Conservation (phyloP, 2,113 vertebrate genomes). For the Eubucco bourcierii region DNA sequence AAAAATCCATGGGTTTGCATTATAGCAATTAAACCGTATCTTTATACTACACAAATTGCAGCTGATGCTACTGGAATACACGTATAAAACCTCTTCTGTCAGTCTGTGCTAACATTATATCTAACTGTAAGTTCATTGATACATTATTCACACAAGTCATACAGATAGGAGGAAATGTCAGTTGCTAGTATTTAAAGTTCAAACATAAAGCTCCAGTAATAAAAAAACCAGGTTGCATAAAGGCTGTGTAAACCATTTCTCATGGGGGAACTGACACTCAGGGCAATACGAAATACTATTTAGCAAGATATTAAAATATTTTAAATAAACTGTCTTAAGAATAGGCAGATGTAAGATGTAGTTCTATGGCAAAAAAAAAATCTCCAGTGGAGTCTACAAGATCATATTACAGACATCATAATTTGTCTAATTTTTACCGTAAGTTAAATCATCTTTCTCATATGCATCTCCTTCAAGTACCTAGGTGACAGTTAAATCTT, state of each 20-base stretch:
- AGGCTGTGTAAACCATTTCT: conserved; percentile 36
- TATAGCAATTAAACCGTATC: neutral
- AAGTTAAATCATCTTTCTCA: conserved; percentile 42
- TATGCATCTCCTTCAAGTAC: conserved; percentile 48
- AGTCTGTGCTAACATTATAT: conserved; percentile 30
- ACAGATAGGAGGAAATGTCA: conserved; percentile 51
- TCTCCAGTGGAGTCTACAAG: neutral
- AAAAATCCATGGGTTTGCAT: neutral
- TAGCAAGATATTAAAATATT: neutral
- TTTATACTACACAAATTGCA: neutral
- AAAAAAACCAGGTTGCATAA: conserved; percentile 35
- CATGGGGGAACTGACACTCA: neutral
- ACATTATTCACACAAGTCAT: neutral
- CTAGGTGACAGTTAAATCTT: conserved; percentile 56
- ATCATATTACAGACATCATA: conserved; percentile 25
- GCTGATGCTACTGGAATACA: neutral
- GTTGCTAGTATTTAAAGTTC: conserved; percentile 59
- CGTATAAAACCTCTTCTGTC: conserved; percentile 5
- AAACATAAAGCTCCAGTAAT: conserved; percentile 33
- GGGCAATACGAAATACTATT: conserved; percentile 14
- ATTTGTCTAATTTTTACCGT: conserved; percentile 37
- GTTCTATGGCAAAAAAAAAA: neutral
- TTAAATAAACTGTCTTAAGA: conserved; percentile 23
- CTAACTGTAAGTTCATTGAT: conserved; percentile 41
- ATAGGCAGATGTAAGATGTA: neutral